Base-by-base conservation (phyloP, 2,113 vertebrate genomes). In the Ophiodon elongatus region DNA sequence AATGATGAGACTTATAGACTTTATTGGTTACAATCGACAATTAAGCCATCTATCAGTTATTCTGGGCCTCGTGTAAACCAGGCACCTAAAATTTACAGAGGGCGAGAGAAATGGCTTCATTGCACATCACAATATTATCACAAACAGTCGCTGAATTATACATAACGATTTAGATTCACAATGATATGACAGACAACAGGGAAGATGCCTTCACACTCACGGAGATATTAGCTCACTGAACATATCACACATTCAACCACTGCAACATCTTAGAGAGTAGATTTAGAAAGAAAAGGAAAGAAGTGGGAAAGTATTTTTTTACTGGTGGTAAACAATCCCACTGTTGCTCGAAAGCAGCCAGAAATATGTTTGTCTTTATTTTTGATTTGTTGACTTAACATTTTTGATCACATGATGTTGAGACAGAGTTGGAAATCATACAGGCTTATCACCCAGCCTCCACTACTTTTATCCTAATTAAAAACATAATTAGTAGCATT, bases 21-120 rank as follows among this genome's bases (percentile, higher is more conserved):
- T 94, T 94, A 93, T 94, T 94, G 73, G 76, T 92, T 87, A 91
- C 85, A 91, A 70, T 88, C 65, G 88, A 89, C 89, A 92, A 76
- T 87, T 68, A 64, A 79, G 78, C 76, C 81, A 88, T 50, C 59
- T 80, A 64, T 85, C 62, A 77, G 47, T 87, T 81, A 60, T 66
- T 82, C 56, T 43, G 68, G 80, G 79, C 82, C 87, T 79, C 19
- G 77, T 76, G 82, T 81, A 80, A 83, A 83, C 64, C 81, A 83
- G 62, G 76, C 68, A 78, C 71, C 74, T 63, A 19, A 33, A 62
- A 69, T 75, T 88, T 80, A 89, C 79, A 88, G 47, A 82, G 69
- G 62, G 52, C 41, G 35, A 59, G 65, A 80, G 80, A 80, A 76
- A 73, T 65, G 57, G 73, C 60, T 83, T 70, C 69, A 87, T 89